Conservation (phyloP, 2,797 vertebrate species). For the Podargus strigoides region DNA sequence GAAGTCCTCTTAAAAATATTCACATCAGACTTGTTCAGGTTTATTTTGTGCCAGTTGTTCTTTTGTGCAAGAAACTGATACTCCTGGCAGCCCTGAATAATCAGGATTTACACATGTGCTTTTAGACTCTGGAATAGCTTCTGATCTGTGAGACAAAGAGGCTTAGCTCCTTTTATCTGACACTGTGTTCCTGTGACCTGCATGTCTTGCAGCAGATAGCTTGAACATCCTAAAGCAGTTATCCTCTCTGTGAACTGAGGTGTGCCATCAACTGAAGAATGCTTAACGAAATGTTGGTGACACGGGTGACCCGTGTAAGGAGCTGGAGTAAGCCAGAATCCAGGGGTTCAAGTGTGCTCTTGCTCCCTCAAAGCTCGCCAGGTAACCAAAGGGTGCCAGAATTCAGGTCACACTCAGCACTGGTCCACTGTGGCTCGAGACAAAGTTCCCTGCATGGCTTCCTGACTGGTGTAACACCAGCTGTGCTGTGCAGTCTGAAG, state of each 20-base stretch:
- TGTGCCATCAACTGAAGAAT: background rate
- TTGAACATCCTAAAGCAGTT: background rate
- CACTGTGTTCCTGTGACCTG: background rate
- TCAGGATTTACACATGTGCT: background rate
- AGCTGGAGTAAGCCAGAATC: background rate
- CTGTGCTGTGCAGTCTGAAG: background rate
- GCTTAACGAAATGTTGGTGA: background rate
- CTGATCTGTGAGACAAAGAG: conserved; percentile 9
- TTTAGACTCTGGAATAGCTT: background rate
- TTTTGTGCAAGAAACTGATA: background rate
- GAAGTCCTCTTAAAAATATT: background rate
- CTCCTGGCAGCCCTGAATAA: background rate
- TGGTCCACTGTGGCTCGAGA: background rate
- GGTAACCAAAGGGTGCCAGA: background rate
- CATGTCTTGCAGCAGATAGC: background rate
- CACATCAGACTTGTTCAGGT: background rate
- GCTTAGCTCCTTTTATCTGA: background rate
- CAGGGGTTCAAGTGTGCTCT: background rate
- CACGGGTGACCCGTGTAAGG: background rate
- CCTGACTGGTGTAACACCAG: background rate
- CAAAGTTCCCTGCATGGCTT: background rate
- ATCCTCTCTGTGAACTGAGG: background rate
- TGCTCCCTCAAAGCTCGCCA: background rate
- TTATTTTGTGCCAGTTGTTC: background rate
- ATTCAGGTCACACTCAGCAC: background rate